phyloP scores from a whole-genome alignment of 2,113 vertebrate species.

The Cyrtonyx montezumae region DNA sequence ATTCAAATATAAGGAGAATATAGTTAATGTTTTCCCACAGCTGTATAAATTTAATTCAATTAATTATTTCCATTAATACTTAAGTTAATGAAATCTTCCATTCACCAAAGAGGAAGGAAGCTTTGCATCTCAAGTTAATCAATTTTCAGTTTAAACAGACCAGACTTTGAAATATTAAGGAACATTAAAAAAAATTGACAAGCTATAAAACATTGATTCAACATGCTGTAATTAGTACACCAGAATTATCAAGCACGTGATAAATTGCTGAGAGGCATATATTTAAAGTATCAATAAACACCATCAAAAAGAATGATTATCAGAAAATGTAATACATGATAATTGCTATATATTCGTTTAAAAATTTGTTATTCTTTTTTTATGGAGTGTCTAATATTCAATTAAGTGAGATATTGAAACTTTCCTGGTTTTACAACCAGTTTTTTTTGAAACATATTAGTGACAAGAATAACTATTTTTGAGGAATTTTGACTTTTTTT shows the following conservation, averaged over 20 bases:
- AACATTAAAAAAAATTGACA: not conserved
- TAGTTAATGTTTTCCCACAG: not conserved
- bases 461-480: not conserved
- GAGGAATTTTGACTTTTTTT: not conserved
- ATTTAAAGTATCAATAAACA: not conserved
- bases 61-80: not conserved
- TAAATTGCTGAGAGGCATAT: not conserved
- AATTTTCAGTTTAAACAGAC: not conserved
- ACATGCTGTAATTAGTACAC: not conserved
- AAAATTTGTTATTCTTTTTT: not conserved
- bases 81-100: not conserved
- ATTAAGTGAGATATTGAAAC: not conserved
- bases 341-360: not conserved
- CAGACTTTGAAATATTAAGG: not conserved
- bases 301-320: not conserved
- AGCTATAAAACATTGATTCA: not conserved
- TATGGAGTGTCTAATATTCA: not conserved
- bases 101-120: not conserved
- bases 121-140: not conserved
- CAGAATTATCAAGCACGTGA: not conserved
- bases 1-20: not conserved
- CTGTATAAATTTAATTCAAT: not conserved
- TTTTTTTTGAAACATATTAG: not conserved
- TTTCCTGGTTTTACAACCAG: not conserved
- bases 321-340: not conserved